Conservation (phyloP, 2,797 vertebrate species). For the Pelobates cultripes region DNA sequence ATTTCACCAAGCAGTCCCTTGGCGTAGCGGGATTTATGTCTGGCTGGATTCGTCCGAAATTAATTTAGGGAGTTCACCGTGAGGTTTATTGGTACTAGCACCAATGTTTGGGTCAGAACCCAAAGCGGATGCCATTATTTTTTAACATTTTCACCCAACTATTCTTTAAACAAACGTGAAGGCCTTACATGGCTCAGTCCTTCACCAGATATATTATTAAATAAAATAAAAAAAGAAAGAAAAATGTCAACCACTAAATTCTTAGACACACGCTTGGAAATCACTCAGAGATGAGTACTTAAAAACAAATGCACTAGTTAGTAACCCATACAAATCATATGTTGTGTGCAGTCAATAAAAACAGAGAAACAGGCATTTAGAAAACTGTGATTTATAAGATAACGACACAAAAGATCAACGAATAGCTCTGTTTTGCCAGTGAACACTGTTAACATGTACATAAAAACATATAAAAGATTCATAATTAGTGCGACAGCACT, state of each 20-base stretch:
- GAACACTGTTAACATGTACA: constrained; percentile 62
- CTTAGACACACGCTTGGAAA: constrained; percentile 13
- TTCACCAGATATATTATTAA: background rate
- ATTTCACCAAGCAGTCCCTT: no score
- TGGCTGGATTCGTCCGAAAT: no score
- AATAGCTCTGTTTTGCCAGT: constrained; percentile 63
- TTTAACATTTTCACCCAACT: no score
- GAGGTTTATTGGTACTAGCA: no score
- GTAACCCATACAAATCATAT: constrained; percentile 62
- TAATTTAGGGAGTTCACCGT: no score
- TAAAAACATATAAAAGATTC: constrained; percentile 59
- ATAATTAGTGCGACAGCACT: constrained; percentile 47
- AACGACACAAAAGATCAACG: constrained; percentile 50
- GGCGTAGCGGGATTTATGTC: no score
- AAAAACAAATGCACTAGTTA: constrained; percentile 51
- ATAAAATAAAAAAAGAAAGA: background rate
- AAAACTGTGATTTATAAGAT: constrained; percentile 60
- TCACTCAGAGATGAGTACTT: constrained; percentile 20
- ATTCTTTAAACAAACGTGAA: no score
- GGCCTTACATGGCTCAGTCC: background rate
- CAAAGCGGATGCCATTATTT: no score
- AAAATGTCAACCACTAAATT: background rate
- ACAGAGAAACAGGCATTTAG: constrained; percentile 56
- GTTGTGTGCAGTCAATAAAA: constrained; percentile 65
- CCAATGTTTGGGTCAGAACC: no score